Evolutionary conservation across 2,888 invertebrate genomes (phyloP).

Genomic region (Zaprionus bogoriensis): DNA sequence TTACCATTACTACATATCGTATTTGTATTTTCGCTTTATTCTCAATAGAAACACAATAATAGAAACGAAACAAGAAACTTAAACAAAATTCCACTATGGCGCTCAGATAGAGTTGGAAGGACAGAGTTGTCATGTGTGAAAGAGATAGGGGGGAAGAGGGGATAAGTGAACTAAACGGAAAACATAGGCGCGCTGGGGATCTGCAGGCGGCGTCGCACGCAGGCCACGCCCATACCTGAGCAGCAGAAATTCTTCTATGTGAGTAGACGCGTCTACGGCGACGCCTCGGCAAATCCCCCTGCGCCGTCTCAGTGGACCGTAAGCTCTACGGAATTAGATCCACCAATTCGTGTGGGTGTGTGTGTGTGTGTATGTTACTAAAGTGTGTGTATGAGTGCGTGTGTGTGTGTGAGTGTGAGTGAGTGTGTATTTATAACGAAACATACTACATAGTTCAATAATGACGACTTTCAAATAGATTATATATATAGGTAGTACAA

Average conservation of each 20-base stretch:
- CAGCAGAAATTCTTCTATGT: slow-evolving; percentile 75
- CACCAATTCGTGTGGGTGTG: slow-evolving; percentile 28
- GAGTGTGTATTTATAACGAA: slow-evolving; percentile 59
- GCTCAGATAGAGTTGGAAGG: slow-evolving; percentile 17
- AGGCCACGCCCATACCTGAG: slow-evolving; percentile 69
- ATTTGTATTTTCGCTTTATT: slow-evolving; percentile 3
- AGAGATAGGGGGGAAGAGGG: slow-evolving; percentile 46
- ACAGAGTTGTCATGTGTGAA: slow-evolving; percentile 10
- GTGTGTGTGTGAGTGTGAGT: slow-evolving; percentile 27
- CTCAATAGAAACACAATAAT: slow-evolving; percentile 53
- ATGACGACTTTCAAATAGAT: slow-evolving; percentile 67
- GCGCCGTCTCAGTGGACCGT: slow-evolving; percentile 12
- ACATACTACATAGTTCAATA: slow-evolving; percentile 73
- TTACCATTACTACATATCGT: slow-evolving; percentile 42
- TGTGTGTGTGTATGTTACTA: slow-evolving; percentile 12
- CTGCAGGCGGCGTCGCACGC: slow-evolving; percentile 4
- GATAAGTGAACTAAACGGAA: slow-evolving; percentile 51
- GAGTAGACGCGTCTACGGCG: slow-evolving; percentile 57
- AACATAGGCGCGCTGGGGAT: slow-evolving; percentile 27
- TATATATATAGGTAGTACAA: slow-evolving; percentile 73
- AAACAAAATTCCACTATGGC: slow-evolving; percentile 79
- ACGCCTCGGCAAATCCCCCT: slow-evolving; percentile 7
- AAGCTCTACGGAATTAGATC: slow-evolving; percentile 13
- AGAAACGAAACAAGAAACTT: slow-evolving; percentile 76
- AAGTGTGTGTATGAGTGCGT: slow-evolving; percentile 26